These are phyloP conservation scores for Acronicta aceris DNA, from an alignment of 2,888 invertebrate species.

Conservation along the genomic window DNA sequence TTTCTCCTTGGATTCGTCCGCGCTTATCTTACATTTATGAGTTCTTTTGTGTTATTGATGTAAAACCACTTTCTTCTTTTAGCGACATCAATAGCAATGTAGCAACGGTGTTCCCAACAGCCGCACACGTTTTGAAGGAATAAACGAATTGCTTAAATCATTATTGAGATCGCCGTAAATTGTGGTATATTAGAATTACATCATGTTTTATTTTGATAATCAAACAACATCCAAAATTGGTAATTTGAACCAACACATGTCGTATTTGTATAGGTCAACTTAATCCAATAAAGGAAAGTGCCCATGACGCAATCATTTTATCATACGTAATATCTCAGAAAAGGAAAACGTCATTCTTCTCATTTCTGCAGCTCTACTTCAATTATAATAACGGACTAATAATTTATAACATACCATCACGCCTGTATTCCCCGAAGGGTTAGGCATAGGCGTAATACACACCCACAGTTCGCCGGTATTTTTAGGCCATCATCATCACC, in stretches of 20 bases:
- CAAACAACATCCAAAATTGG: constrained; percentile 33
- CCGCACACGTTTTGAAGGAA: constrained; percentile 15
- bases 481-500: too few relatives aligned
- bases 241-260: constrained; percentile 28
- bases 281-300: constrained; percentile 44
- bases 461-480: too few relatives aligned
- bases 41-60: constrained; percentile 76
- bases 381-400: too few relatives aligned
- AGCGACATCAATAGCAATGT: constrained; percentile 61
- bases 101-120: constrained; percentile 31
- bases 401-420: too few relatives aligned
- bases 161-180: constrained; percentile 11
- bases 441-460: too few relatives aligned
- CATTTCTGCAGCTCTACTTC: constrained; percentile 5
- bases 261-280: constrained; percentile 49
- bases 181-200: constrained; percentile 6
- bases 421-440: too few relatives aligned
- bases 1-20: constrained; percentile 76
- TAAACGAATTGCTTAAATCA: constrained; percentile 14
- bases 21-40: constrained; percentile 82
- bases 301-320: constrained; percentile 29
- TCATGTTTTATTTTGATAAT: constrained; percentile 29
- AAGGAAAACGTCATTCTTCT: constrained; percentile 1
- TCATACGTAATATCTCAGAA: constrained; percentile 19
- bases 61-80: constrained; percentile 70